These are phyloP conservation scores for Liolophura sinensis DNA, from an alignment of 1,140 invertebrate species.

Conservation along the genomic window DNA sequence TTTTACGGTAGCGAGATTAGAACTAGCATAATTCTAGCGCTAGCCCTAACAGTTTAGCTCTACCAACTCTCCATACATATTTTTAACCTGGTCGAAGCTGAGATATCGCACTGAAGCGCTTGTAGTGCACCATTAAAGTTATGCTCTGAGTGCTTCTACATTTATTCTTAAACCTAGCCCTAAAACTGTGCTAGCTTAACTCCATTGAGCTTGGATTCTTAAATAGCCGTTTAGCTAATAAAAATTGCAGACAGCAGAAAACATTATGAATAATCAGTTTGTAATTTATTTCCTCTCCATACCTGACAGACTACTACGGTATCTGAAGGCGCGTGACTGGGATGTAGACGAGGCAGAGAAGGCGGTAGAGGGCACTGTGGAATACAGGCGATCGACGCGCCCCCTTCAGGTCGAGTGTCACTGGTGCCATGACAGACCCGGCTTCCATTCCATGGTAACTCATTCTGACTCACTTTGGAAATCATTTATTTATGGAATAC, in stretches of 20 bases:
- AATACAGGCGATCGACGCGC: constrained; percentile 41
- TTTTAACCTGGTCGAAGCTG: no score
- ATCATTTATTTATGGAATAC: not conserved
- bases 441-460: constrained; percentile 53
- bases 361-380: constrained; percentile 40
- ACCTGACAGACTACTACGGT: constrained; percentile 35
- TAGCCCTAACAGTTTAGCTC: no score
- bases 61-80: no score
- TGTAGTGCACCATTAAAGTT: not conserved
- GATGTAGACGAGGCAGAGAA: constrained; percentile 49
- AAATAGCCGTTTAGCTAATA: not conserved
- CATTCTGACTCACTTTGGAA: not conserved
- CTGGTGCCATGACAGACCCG: constrained; percentile 50
- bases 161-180: not conserved
- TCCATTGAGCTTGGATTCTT: not conserved
- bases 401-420: constrained; percentile 45
- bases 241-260: not conserved
- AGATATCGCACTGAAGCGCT: no score
- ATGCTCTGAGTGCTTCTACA: not conserved
- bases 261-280: not conserved
- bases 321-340: constrained; percentile 51
- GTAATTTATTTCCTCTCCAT: constrained; percentile 4
- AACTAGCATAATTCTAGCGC: no score
- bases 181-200: not conserved
- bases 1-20: no score